A percentile compares a stretch with the other conserved stretches of the same genome.
Evolutionary conservation across 2,888 invertebrate species (phyloP).

Genomic region (Cephalotes varians): DNA sequence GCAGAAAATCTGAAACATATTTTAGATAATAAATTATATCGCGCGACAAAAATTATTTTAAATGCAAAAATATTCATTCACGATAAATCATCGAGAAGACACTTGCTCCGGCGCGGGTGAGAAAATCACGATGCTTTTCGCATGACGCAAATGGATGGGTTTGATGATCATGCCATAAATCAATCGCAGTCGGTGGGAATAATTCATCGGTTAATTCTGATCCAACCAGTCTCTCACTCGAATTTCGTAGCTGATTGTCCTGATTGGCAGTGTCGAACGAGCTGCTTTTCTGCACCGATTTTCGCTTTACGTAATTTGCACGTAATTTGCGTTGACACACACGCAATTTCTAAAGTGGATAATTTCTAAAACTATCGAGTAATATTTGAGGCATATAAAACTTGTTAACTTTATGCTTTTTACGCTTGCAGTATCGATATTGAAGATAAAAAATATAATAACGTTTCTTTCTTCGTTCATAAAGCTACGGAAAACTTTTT

Average conservation of each 20-base stretch:
- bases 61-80: neutral
- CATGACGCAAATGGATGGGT: slow-evolving; percentile 3
- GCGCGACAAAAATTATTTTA: neutral
- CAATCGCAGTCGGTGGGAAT: slow-evolving; percentile 54
- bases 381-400: neutral
- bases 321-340: slow-evolving; percentile 4
- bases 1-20: neutral
- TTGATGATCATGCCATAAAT: slow-evolving; percentile 35
- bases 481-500: neutral
- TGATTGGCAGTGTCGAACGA: slow-evolving; percentile 35
- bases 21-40: slow-evolving; percentile 2
- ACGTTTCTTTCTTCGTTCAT: neutral
- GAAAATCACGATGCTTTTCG: slow-evolving; percentile 37
- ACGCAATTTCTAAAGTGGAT: slow-evolving; percentile 29
- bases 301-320: slow-evolving; percentile 13
- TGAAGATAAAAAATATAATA: neutral
- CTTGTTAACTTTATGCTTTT: neutral
- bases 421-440: neutral
- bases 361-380: neutral
- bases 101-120: neutral
- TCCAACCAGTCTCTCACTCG: slow-evolving; percentile 16
- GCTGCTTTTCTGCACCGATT: neutral
- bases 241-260: slow-evolving; percentile 39
- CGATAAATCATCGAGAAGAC: neutral
- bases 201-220: slow-evolving; percentile 56